Evolutionary conservation across 2,888 invertebrate species (phyloP).

Genomic region (Hemicrepidius hirtus): DNA sequence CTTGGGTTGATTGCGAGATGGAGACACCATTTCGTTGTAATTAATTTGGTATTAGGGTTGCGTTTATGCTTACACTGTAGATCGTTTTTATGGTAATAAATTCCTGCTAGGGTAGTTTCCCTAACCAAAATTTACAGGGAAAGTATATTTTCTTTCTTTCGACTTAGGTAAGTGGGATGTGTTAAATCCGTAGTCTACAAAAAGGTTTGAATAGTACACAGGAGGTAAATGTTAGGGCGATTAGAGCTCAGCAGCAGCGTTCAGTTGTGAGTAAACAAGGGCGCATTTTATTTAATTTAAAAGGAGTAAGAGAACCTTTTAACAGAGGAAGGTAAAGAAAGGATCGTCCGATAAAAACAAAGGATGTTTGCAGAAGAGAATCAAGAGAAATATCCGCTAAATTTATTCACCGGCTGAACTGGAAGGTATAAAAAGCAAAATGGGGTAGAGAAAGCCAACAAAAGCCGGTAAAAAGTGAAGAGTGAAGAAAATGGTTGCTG

Average conservation of each 20-base stretch:
- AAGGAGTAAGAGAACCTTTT: slow-evolving; percentile 34
- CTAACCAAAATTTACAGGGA: neutral
- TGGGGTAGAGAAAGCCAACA: slow-evolving; percentile 45
- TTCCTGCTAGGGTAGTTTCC: neutral
- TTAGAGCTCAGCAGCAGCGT: slow-evolving; percentile 8
- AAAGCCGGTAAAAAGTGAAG: slow-evolving; percentile 46
- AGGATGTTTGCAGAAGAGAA: slow-evolving; percentile 40
- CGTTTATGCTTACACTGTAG: neutral
- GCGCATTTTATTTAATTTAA: slow-evolving; percentile 39
- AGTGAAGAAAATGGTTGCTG: slow-evolving; percentile 47
- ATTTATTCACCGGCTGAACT: slow-evolving; percentile 38
- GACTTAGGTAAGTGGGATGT: neutral
- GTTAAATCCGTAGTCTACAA: neutral
- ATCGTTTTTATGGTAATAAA: neutral
- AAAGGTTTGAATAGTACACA: neutral
- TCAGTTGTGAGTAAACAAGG: slow-evolving; percentile 27
- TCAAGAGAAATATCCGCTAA: slow-evolving; percentile 35
- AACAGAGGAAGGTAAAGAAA: slow-evolving; percentile 35
- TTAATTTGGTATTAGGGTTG: slow-evolving; percentile 19
- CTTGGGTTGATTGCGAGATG: slow-evolving; percentile 23
- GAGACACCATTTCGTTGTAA: slow-evolving; percentile 18
- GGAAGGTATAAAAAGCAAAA: slow-evolving; percentile 40
- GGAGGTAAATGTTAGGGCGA: slow-evolving; percentile 7
- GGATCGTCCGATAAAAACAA: slow-evolving; percentile 40
- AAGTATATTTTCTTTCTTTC: neutral